These are phyloP conservation scores for Myoxocephalus aenaeus DNA, from an alignment of 2,797 vertebrate genomes.

Conservation along the genomic window DNA sequence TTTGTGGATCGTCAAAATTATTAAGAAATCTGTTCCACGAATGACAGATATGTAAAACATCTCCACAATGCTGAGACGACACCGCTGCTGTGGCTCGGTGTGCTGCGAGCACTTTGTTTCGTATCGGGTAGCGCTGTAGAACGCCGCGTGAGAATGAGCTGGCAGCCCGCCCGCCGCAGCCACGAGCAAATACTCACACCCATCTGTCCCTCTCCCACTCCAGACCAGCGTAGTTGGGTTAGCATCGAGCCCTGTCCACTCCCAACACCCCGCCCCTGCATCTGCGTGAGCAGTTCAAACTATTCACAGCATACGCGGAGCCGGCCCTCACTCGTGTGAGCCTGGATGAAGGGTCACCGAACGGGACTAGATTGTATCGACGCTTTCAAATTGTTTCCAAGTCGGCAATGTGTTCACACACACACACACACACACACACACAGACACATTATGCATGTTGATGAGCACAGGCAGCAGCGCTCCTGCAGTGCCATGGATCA, in stretches of 20 bases:
- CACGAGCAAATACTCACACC: constrained; percentile 34
- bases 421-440: constrained; percentile 13
- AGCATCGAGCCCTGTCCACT: constrained; percentile 35
- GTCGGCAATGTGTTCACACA: neutral
- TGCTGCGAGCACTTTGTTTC: neutral
- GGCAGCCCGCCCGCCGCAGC: constrained; percentile 16
- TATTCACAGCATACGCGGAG: constrained; percentile 26
- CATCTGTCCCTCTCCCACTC: constrained; percentile 50
- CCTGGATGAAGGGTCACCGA: constrained; percentile 22
- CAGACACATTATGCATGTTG: constrained; percentile 4
- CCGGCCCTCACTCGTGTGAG: constrained; percentile 25
- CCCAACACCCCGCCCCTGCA: neutral
- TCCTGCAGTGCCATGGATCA: constrained; percentile 62
- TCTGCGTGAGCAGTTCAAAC: constrained; percentile 22
- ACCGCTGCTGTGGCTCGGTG: neutral
- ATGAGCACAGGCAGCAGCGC: constrained; percentile 34
- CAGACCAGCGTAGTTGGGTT: constrained; percentile 47
- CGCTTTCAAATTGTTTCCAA: constrained; percentile 40
- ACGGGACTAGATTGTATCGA: constrained; percentile 14
- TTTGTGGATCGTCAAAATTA: neutral
- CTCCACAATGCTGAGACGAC: neutral
- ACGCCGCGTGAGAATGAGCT: constrained; percentile 7
- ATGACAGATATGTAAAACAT: neutral
- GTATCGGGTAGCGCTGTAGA: neutral
- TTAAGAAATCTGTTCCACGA: neutral